A percentile compares a stretch with the other conserved stretches of the same genome.
Evolutionary conservation across 2,113 vertebrate species (phyloP).

Genomic region (Ochotona curzoniae): DNA sequence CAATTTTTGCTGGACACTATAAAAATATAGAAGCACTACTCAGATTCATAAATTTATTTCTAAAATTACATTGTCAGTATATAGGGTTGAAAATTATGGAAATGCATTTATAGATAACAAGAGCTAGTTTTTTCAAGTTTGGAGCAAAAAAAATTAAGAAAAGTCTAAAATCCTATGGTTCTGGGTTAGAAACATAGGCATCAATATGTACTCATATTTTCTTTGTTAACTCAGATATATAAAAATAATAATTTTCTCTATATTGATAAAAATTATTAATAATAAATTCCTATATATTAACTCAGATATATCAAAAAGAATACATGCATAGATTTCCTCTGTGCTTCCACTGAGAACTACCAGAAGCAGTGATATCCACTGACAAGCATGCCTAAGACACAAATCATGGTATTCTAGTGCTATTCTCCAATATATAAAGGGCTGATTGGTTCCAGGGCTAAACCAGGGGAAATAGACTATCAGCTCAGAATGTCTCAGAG

Average conservation of each 20-base stretch:
- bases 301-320: too few relatives aligned
- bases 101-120: slow-evolving; percentile 27
- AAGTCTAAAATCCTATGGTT: background rate
- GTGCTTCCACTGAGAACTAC: background rate
- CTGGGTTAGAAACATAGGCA: background rate
- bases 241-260: background rate
- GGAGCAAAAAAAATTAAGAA: background rate
- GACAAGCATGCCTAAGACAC: too few relatives aligned
- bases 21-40: background rate
- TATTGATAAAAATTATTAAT: too few relatives aligned
- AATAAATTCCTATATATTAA: too few relatives aligned
- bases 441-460: too few relatives aligned
- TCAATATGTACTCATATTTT: background rate
- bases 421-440: too few relatives aligned
- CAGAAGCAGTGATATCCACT: too few relatives aligned
- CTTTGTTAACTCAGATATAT: background rate
- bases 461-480: too few relatives aligned
- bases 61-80: slow-evolving; percentile 1
- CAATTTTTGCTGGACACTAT: background rate
- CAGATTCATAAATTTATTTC: slow-evolving; percentile 23
- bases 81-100: slow-evolving; percentile 13
- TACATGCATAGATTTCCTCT: background rate
- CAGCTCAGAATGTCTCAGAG: too few relatives aligned
- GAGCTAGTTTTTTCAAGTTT: background rate
- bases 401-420: too few relatives aligned